These are phyloP conservation scores for Acronicta leporina DNA, from an alignment of 2,888 invertebrate species.

Conservation along the genomic window DNA sequence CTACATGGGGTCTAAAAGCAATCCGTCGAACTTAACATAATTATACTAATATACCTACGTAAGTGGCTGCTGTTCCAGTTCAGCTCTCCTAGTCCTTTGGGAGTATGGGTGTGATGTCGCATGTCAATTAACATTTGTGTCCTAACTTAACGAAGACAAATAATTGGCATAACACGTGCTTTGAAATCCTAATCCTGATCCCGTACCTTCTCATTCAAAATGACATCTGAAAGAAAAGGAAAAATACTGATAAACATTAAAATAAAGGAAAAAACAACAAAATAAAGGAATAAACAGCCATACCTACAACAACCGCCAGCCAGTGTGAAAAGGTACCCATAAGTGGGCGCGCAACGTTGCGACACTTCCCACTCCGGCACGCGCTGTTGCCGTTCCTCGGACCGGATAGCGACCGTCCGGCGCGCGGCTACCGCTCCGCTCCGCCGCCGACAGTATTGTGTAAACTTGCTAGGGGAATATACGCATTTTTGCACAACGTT, in stretches of 20 bases:
- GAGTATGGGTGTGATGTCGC: too few species aligned
- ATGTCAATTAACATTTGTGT: too few species aligned
- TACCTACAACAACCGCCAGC: neutral
- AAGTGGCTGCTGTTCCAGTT: too few species aligned
- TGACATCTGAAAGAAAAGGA: neutral
- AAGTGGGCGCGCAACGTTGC: conserved; percentile 51
- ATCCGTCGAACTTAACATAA: too few species aligned
- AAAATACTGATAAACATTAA: neutral
- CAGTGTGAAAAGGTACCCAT: neutral
- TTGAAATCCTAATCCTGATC: too few species aligned
- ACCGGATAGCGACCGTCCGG: conserved; percentile 63
- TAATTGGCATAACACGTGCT: too few species aligned
- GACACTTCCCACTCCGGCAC: conserved; percentile 41
- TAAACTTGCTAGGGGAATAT: conserved; percentile 56
- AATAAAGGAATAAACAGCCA: neutral
- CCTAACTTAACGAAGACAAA: too few species aligned
- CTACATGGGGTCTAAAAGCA: too few species aligned
- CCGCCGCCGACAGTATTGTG: conserved; percentile 62
- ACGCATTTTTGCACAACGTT: conserved; percentile 52
- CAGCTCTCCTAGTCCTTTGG: too few species aligned
- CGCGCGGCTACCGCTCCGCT: conserved; percentile 51
- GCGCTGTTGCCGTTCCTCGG: conserved; percentile 58
- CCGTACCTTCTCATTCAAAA: too few species aligned
- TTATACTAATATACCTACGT: too few species aligned
- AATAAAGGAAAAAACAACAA: neutral